Conservation (phyloP, 2,113 vertebrate species). For the Esox niger region DNA sequence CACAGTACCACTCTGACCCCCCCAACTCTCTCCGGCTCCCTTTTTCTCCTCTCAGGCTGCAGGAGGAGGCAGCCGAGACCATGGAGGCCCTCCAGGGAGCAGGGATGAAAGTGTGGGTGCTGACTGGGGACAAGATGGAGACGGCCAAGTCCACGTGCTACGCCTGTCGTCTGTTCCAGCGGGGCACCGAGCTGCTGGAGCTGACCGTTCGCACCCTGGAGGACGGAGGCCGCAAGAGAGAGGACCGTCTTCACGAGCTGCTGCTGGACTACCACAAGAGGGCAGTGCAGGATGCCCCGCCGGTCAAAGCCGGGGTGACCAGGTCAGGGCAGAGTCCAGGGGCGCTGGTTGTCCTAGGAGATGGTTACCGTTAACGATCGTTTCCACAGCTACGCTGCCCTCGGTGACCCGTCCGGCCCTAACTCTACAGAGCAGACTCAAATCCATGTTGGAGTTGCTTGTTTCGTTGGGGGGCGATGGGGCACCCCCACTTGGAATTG, state of each 20-base stretch:
- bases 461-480: too few relatives aligned
- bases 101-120: conserved; percentile 95
- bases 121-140: conserved; percentile 98
- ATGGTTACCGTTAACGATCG: too few relatives aligned
- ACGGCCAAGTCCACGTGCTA: conserved; percentile 97
- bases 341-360: too few relatives aligned
- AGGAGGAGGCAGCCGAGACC: conserved; percentile 91
- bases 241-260: conserved; percentile 85
- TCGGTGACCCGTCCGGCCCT: too few relatives aligned
- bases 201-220: conserved; percentile 84
- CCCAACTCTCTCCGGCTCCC: not conserved
- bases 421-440: too few relatives aligned
- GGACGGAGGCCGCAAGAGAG: conserved; percentile 70
- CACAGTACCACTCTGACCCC: too few relatives aligned
- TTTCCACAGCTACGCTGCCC: too few relatives aligned
- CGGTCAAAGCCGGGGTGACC: conserved; percentile 71
- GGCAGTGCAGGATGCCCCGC: conserved; percentile 82
- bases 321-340: conserved; percentile 66
- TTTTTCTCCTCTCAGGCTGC: conserved; percentile 76
- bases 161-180: conserved; percentile 90
- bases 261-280: conserved; percentile 88
- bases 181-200: conserved; percentile 88
- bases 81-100: conserved; percentile 92
- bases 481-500: too few relatives aligned
- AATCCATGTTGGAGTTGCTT: too few relatives aligned